Percentiles rank a stretch among this genome's conserved stretches.
These are phyloP conservation scores for Labroides dimidiatus DNA, from an alignment of 2,797 vertebrate species.

Conservation along the genomic window DNA sequence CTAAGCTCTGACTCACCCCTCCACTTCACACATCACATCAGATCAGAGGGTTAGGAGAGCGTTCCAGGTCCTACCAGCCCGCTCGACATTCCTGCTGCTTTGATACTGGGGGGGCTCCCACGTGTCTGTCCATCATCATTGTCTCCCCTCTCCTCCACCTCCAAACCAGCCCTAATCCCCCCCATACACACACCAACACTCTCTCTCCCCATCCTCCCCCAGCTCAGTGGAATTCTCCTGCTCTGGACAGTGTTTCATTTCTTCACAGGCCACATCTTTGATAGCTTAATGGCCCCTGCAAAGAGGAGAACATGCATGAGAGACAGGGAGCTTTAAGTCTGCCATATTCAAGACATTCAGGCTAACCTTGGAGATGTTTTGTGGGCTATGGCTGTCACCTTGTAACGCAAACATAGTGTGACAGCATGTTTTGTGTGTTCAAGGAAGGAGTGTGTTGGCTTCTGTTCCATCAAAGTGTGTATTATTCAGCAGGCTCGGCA, in stretches of 20 bases:
- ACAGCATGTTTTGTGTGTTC: constrained; percentile 18
- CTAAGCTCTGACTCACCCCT: constrained; percentile 69
- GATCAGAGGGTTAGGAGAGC: constrained; percentile 72
- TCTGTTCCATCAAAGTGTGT: constrained; percentile 15
- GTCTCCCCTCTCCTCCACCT: constrained; percentile 73
- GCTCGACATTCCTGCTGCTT: constrained; percentile 84
- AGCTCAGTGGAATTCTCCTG: constrained; percentile 83
- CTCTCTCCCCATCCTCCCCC: constrained; percentile 78
- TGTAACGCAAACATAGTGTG: constrained; percentile 19
- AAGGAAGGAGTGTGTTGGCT: background rate
- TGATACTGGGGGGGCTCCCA: constrained; percentile 80
- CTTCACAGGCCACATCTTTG: constrained; percentile 82
- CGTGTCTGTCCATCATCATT: constrained; percentile 87
- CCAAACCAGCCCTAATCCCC: constrained; percentile 66
- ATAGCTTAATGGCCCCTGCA: constrained; percentile 84
- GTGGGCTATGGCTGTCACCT: constrained; percentile 16
- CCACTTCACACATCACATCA: constrained; percentile 80
- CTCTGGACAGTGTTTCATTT: constrained; percentile 89
- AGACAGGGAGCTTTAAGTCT: constrained; percentile 56
- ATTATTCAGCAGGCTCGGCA: constrained; percentile 31
- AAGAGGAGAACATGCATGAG: constrained; percentile 68
- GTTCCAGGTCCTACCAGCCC: constrained; percentile 78
- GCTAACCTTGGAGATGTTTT: constrained; percentile 10
- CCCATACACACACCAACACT: constrained; percentile 24
- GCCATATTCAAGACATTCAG: constrained; percentile 59